These are phyloP conservation scores for Anguilla pacifica DNA, from an alignment of 2,797 vertebrate genomes.

Conservation along the genomic window DNA sequence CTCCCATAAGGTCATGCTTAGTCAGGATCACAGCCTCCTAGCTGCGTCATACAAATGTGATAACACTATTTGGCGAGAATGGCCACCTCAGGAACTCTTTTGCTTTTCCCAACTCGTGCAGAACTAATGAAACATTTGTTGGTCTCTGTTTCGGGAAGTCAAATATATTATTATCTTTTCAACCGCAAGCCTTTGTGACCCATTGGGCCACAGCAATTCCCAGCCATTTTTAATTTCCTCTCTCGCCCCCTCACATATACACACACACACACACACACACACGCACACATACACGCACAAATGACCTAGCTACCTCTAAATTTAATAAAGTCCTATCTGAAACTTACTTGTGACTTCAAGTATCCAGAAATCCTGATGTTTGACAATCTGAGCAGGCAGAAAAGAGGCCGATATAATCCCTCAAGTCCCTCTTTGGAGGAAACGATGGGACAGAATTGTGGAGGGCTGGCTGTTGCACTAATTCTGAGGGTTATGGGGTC, in stretches of 20 bases:
- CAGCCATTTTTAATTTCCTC: not conserved
- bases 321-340: not conserved
- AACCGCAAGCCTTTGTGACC: not conserved
- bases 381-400: not conserved
- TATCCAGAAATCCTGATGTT: not conserved
- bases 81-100: slow-evolving; percentile 10
- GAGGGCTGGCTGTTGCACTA: not conserved
- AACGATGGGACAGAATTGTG: not conserved
- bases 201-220: not conserved
- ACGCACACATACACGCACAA: not conserved
- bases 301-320: not conserved
- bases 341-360: not conserved
- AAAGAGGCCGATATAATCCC: not conserved
- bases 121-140: not conserved
- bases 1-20: slow-evolving; percentile 22
- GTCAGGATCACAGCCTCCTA: slow-evolving; percentile 30
- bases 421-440: not conserved
- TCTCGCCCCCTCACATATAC: not conserved
- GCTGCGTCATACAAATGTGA: slow-evolving; percentile 33
- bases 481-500: not conserved
- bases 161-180: slow-evolving; percentile 2
- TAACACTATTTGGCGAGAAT: slow-evolving; percentile 46
- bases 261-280: not conserved
- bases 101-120: slow-evolving; percentile 31
- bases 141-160: not conserved